Percentiles rank a stretch among this genome's conserved stretches.
Evolutionary conservation across 1,140 invertebrate genomes (phyloP).

Genomic region (Drosophila neocordata): DNA sequence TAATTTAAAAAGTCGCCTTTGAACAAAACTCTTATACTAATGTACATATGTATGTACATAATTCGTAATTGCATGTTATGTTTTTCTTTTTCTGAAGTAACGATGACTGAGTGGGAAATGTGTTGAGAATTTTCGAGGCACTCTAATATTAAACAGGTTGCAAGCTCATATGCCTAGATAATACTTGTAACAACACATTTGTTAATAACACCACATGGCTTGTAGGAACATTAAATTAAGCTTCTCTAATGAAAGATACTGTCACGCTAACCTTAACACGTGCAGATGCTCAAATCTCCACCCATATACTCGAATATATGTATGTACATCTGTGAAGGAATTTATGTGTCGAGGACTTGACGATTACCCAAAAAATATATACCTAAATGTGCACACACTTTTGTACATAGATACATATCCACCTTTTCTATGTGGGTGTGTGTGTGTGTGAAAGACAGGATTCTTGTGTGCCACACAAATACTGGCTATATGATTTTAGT

Average conservation of each 20-base stretch:
- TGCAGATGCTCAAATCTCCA: constrained; percentile 9
- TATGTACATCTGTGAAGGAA: not conserved
- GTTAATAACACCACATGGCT: constrained; percentile 8
- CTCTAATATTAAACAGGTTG: constrained; percentile 11
- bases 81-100: not conserved
- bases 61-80: constrained; percentile 1
- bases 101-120: not conserved
- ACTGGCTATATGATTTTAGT: too few species aligned
- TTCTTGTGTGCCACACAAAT: too few species aligned
- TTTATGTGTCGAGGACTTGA: constrained; percentile 8
- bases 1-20: too few species aligned
- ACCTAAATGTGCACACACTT: not conserved
- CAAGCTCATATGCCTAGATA: constrained; percentile 6
- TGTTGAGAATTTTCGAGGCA: not conserved
- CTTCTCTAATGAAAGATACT: constrained; percentile 8
- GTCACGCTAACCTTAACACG: constrained; percentile 9
- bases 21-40: too few species aligned
- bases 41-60: too few species aligned
- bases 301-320: not conserved
- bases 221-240: constrained; percentile 5
- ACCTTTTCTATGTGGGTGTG: not conserved
- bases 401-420: not conserved
- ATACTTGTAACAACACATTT: constrained; percentile 1
- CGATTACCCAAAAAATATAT: not conserved
- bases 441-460: too few species aligned